Evolutionary conservation across 2,797 vertebrate genomes (phyloP).

Genomic region (Sebastes wilsoni): DNA sequence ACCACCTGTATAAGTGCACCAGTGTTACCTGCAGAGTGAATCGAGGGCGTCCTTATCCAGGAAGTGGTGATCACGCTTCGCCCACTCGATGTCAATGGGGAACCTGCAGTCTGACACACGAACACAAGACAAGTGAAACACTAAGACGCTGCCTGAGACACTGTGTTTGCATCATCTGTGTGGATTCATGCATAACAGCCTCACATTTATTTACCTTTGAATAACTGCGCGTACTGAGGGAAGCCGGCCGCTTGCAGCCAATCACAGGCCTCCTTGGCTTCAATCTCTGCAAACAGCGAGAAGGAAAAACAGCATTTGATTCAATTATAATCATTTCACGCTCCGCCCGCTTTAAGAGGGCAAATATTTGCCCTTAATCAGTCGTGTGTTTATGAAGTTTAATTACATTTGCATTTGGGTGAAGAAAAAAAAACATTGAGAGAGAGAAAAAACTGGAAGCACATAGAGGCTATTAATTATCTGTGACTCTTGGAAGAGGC

Average conservation of each 20-base stretch:
- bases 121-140: conserved; percentile 6
- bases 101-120: conserved; percentile 84
- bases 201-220: conserved; percentile 85
- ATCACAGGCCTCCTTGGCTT: conserved; percentile 90
- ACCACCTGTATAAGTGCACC: neutral
- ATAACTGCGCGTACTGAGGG: conserved; percentile 90
- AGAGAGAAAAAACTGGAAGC: conserved; percentile 24
- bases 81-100: conserved; percentile 86
- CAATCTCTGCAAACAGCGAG: conserved; percentile 85
- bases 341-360: conserved; percentile 45
- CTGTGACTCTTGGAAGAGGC: conserved; percentile 41
- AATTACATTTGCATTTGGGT: conserved; percentile 61
- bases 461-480: conserved; percentile 50
- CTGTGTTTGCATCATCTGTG: neutral
- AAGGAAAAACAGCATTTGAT: conserved; percentile 43
- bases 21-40: conserved; percentile 88
- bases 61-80: conserved; percentile 87
- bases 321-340: conserved; percentile 56
- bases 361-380: conserved; percentile 72
- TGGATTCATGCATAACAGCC: conserved; percentile 5
- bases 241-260: conserved; percentile 91
- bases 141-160: conserved; percentile 3
- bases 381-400: conserved; percentile 66
- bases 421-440: neutral
- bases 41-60: conserved; percentile 88